Evolutionary conservation across 2,113 vertebrate genomes (phyloP).

Genomic region (Phoenicopterus ruber): DNA sequence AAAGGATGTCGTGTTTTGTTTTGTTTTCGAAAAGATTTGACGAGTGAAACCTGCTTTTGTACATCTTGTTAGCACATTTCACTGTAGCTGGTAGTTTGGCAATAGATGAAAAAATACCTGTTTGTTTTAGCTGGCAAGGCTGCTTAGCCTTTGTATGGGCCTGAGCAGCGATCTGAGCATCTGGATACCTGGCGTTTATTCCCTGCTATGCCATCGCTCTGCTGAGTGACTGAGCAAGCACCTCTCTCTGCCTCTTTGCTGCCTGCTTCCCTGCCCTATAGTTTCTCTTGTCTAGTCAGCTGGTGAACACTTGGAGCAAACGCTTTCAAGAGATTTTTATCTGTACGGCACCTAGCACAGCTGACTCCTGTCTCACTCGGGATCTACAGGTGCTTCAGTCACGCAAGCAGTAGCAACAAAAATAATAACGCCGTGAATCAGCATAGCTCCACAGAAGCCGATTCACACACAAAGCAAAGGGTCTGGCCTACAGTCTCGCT

Average conservation of each 20-base stretch:
- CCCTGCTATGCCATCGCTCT: neutral
- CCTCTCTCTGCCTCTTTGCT: neutral
- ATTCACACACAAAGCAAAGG: neutral
- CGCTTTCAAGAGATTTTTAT: neutral
- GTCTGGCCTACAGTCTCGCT: neutral
- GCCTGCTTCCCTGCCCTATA: neutral
- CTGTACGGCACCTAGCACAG: neutral
- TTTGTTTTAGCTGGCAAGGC: constrained; percentile 4
- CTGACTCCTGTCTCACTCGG: neutral
- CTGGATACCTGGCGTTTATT: neutral
- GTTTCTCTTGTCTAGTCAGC: neutral
- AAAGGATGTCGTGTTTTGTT: neutral
- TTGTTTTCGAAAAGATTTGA: neutral
- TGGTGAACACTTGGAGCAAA: neutral
- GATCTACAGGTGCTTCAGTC: neutral
- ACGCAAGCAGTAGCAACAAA: neutral
- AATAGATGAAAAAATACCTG: neutral
- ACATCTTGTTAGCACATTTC: constrained; percentile 5
- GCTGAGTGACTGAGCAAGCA: neutral
- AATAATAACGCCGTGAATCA: neutral
- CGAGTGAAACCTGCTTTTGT: neutral
- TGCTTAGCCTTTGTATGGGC: neutral
- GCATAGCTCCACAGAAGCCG: neutral
- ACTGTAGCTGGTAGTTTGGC: neutral
- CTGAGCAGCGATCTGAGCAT: neutral